Conservation (phyloP, 2,888 invertebrate species). For the Zhuqinia jingwanae region DNA sequence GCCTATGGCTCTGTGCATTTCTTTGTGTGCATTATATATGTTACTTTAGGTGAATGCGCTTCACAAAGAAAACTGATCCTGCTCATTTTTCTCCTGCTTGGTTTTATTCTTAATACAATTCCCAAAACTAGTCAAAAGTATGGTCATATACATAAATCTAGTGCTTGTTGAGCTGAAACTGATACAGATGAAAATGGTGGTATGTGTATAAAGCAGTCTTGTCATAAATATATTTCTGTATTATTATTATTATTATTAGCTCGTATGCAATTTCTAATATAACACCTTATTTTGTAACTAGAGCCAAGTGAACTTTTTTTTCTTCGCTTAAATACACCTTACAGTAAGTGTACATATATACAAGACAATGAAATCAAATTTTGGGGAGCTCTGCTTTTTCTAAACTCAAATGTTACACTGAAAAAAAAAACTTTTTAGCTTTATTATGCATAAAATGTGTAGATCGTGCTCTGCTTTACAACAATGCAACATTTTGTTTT, state of each 20-base stretch:
- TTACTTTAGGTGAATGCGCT: no score
- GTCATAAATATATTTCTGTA: neutral
- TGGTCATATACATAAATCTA: constrained; percentile 43
- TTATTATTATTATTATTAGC: neutral
- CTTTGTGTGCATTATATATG: neutral
- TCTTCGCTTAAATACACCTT: constrained; percentile 6
- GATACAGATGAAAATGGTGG: neutral
- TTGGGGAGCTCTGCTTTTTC: neutral
- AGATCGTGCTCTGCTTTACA: constrained; percentile 59
- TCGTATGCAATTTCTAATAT: neutral
- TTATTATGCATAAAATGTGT: constrained; percentile 59
- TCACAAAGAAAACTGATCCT: no score
- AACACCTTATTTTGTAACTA: neutral
- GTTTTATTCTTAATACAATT: neutral
- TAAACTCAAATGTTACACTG: constrained; percentile 26
- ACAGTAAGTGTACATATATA: constrained; percentile 1
- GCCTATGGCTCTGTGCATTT: no score
- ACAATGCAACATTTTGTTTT: constrained; percentile 34
- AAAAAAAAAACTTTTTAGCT: constrained; percentile 52
- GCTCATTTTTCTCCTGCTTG: neutral
- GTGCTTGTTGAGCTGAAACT: constrained; percentile 27
- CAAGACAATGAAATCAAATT: neutral
- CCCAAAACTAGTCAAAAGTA: neutral
- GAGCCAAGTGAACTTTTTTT: constrained; percentile 21
- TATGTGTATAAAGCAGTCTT: neutral